Evolutionary conservation across 2,797 vertebrate species (phyloP), one percentile per base, ranked within the genome.

Genomic region (Cynopterus sphinx): DNA sequence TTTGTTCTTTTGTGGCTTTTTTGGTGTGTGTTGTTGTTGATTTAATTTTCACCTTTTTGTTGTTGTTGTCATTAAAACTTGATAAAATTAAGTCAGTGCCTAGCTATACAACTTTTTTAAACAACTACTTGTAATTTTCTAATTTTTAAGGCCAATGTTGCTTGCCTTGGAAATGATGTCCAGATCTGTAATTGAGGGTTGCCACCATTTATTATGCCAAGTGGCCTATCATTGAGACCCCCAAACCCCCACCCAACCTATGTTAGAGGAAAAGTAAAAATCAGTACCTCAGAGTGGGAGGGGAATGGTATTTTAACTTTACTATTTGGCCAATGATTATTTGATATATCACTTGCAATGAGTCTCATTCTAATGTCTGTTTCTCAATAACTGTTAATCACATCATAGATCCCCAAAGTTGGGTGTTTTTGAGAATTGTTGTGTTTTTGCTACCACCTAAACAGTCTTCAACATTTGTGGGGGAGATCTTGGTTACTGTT

Each of bases 341-440:
- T 98, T 97, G 97, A 96, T 85, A 6, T 98, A 96, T 97, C 96
- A 96, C 96, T 98, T 97, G 97, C 97, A 93, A 87, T 97, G 79
- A 97, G 91, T 98, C 98, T 98, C 92, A 94, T 98, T 98, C 97
- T 94, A 96, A 98, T 98, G 98, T 98, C 96, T 98, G 88, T 98
- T 98, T 98, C 90, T 98, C 88, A 98, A 97, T 97, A 97, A 97
- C 90, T 97, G 94, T 98, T 98, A 97, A 97, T 96, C 97, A 95
- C 96, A 93, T 97, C 98, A 94, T 95, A 89, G 55, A 73, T 97
- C 96, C 97, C 97, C 98, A 92, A 79, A 98, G 96, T 75, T 97
- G 97, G 95, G 95, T 97, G 96, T 97, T 98, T 98, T 98, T 97
- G 94, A 97, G 97, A 98, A 96, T 95, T 98, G 95, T 97, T 95